phyloP scores from a whole-genome alignment of 2,113 vertebrate genomes.

The Oryzias woworae region DNA sequence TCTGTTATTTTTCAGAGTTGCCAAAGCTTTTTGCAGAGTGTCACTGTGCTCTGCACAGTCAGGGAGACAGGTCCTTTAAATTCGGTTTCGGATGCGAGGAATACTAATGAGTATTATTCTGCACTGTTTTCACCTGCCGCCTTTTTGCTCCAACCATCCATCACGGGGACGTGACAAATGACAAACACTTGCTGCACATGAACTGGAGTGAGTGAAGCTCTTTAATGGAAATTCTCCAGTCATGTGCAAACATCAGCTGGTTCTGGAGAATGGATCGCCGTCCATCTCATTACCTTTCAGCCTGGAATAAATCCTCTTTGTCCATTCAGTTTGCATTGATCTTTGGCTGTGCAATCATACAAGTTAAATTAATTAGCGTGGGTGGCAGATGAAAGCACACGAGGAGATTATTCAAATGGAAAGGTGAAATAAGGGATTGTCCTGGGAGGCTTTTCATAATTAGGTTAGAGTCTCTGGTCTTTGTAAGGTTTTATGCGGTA shows the following conservation, averaged over 20 bases:
- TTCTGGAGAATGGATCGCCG: slow-evolving; percentile 6
- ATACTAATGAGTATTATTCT: slow-evolving; percentile 48
- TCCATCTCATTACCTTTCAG: background rate
- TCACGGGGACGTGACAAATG: slow-evolving; percentile 44
- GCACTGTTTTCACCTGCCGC: slow-evolving; percentile 30
- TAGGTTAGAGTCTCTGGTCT: no score
- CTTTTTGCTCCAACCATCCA: slow-evolving; percentile 36
- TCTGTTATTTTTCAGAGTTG: slow-evolving; percentile 27
- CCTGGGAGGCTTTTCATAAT: no score
- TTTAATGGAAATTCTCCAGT: slow-evolving; percentile 15
- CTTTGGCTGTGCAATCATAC: slow-evolving; percentile 6
- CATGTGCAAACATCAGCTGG: slow-evolving; percentile 1
- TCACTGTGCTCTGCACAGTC: slow-evolving; percentile 2
- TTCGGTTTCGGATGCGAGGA: slow-evolving; percentile 31
- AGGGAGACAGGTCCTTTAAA: slow-evolving; percentile 8
- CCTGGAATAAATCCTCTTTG: slow-evolving; percentile 20
- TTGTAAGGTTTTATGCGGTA: no score
- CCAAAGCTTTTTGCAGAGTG: slow-evolving; percentile 16
- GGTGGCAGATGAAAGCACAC: no score
- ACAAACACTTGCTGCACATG: slow-evolving; percentile 21
- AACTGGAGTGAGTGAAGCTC: slow-evolving; percentile 20
- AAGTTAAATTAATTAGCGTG: no score
- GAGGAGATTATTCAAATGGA: no score
- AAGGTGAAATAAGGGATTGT: no score
- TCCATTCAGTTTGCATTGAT: slow-evolving; percentile 13